Conservation (phyloP, 2,113 vertebrate species). For the Marmota flaviventris region DNA sequence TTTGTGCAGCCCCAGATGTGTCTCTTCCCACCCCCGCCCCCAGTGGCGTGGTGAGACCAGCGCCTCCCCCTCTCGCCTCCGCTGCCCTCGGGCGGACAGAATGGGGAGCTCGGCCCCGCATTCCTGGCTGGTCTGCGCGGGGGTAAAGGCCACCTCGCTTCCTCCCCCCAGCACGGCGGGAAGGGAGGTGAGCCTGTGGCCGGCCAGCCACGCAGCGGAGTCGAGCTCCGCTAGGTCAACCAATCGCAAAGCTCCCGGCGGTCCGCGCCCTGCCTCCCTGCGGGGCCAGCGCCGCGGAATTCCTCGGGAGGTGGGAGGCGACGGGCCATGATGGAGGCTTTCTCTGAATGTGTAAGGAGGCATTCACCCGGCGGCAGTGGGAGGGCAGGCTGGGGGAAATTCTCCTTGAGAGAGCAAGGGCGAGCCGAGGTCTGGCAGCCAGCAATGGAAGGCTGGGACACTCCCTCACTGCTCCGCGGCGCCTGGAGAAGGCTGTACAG, state of each 20-base stretch:
- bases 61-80: not conserved
- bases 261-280: slow-evolving; percentile 81
- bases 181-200: slow-evolving; percentile 81
- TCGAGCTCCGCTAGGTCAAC: slow-evolving; percentile 75
- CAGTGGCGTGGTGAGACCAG: not conserved
- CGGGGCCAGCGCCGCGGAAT: slow-evolving; percentile 82
- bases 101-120: slow-evolving; percentile 62
- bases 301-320: slow-evolving; percentile 89
- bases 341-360: slow-evolving; percentile 88
- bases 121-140: slow-evolving; percentile 75
- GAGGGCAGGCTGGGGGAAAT: slow-evolving; percentile 86
- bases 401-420: slow-evolving; percentile 85
- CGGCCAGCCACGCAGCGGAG: slow-evolving; percentile 81
- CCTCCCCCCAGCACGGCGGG: slow-evolving; percentile 72
- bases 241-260: slow-evolving; percentile 78
- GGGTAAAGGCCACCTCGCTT: slow-evolving; percentile 84
- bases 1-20: not conserved
- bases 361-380: slow-evolving; percentile 85
- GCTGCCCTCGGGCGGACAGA: not conserved
- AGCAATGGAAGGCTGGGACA: slow-evolving; percentile 72
- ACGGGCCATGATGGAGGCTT: slow-evolving; percentile 85
- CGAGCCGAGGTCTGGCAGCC: slow-evolving; percentile 84
- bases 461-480: slow-evolving; percentile 9
- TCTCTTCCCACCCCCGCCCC: not conserved
- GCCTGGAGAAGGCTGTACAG: slow-evolving; percentile 47